A percentile compares a stretch with the other conserved stretches of the same genome.
These are phyloP conservation scores for Monochamus alternatus DNA, from an alignment of 2,888 invertebrate species.

Conservation along the genomic window DNA sequence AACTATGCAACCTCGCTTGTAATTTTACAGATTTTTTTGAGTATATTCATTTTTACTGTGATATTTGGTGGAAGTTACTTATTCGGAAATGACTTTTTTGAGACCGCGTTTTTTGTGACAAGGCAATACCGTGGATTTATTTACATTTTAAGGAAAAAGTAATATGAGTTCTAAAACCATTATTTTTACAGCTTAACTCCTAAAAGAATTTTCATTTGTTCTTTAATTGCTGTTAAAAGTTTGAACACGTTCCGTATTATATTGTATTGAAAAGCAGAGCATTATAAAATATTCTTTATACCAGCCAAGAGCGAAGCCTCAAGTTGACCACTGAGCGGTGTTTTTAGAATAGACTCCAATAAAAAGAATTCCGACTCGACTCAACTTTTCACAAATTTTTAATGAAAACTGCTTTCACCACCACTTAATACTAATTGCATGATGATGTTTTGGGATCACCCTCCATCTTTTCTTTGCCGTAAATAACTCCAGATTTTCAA, in stretches of 20 bases:
- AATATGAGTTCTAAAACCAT: slow-evolving; percentile 51
- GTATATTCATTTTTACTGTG: slow-evolving; percentile 1
- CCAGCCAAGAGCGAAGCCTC: slow-evolving; percentile 55
- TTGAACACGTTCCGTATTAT: slow-evolving; percentile 58
- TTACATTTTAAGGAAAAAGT: slow-evolving; percentile 32
- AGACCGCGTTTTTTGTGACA: slow-evolving; percentile 14
- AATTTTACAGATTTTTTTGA: background rate
- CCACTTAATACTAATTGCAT: slow-evolving; percentile 65
- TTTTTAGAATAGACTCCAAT: slow-evolving; percentile 60
- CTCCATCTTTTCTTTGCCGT: slow-evolving; percentile 12
- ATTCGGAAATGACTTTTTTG: slow-evolving; percentile 7
- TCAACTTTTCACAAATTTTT: slow-evolving; percentile 61
- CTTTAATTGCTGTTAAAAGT: slow-evolving; percentile 61
- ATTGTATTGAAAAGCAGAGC: slow-evolving; percentile 57
- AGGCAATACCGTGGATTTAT: background rate
- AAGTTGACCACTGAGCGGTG: slow-evolving; percentile 59
- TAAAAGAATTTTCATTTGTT: slow-evolving; percentile 59
- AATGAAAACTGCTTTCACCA: slow-evolving; percentile 64
- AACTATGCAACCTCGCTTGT: no score
- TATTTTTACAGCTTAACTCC: slow-evolving; percentile 50
- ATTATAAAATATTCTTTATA: slow-evolving; percentile 57
- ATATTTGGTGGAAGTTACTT: background rate
- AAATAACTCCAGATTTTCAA: background rate
- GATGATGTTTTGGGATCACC: slow-evolving; percentile 54
- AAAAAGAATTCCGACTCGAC: slow-evolving; percentile 60